Conservation (phyloP, 2,888 invertebrate genomes). For the Athetis lepigone region DNA sequence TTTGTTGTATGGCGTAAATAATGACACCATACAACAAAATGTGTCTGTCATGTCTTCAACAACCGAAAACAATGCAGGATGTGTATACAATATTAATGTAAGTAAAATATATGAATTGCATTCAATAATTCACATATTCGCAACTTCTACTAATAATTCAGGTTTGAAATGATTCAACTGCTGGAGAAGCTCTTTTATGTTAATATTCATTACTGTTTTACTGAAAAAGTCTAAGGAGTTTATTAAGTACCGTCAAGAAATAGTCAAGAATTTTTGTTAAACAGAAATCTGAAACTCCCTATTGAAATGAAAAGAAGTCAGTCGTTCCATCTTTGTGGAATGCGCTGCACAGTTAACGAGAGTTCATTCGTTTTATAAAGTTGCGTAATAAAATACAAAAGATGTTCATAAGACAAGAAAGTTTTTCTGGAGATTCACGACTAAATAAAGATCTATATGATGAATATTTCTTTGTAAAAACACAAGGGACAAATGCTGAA, state of each 20-base stretch:
- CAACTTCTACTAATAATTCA: not conserved
- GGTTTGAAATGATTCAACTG: not conserved
- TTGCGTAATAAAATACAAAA: not conserved
- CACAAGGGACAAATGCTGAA: not conserved
- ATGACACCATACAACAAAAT: too few species aligned
- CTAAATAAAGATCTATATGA: not conserved
- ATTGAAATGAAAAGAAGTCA: not conserved
- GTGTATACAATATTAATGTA: not conserved
- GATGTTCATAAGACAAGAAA: not conserved
- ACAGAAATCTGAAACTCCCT: not conserved
- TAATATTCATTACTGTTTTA: not conserved
- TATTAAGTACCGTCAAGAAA: not conserved
- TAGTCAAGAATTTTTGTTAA: not conserved
- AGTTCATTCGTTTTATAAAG: not conserved
- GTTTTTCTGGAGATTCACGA: not conserved
- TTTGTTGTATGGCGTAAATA: not conserved
- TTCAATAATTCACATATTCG: not conserved
- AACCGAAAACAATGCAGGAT: slow-evolving; percentile 3
- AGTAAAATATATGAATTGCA: not conserved
- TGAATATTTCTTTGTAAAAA: not conserved
- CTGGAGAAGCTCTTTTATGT: not conserved
- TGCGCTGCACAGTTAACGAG: not conserved
- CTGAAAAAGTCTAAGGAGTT: not conserved
- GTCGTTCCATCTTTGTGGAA: not conserved
- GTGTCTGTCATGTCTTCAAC: not conserved